Evolutionary conservation across 2,113 vertebrate genomes (phyloP), one percentile per base, ranked within the genome.

Genomic region (Passer montanus): DNA sequence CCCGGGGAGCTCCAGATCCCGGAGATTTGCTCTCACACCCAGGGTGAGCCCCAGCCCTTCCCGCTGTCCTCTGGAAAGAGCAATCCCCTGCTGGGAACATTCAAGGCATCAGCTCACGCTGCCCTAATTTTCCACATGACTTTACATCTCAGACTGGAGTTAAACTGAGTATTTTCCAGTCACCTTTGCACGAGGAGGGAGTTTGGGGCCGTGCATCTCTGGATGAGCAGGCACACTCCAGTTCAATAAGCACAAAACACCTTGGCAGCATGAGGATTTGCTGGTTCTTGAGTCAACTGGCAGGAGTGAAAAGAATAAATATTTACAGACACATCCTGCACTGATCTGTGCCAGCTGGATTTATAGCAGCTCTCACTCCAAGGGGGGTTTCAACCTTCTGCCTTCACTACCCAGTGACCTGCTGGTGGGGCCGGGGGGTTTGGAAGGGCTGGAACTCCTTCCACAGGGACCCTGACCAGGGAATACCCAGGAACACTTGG

Each of bases 11-110:
- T 81, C 33, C 28, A 20, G 73, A 35, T 44, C 6, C 24, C 6
- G 33, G 63, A 30, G 62, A 11, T 62, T 39, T 13, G 33, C 58
- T 53, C 55, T 14, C 31, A 2, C 27, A 6, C 3, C 0, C 0
- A 30, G 74, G 1, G n/a, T 1, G 77, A 47, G 47, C 18, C 78
- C 50, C 84, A 15, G 58, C 55, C 18, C 44, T 66, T n/a, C 15
- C 22, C 37, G 0, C 3, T 3, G 21, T 39, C 59, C 82, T 46
- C 8, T 3, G 60, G 46, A 23, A 47, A 28, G 52, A 2, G 11
- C 16, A 27, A 16, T 15, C 53, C 46, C 41, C 41, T 8, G 19
- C 12, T 17, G 35, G 11, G 3, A 27, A 8, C 37, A 27, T 21
- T 50, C 59, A 15, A 23, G 19, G 50, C 49, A 49, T 21, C 60